Evolutionary conservation across 2,113 vertebrate species (phyloP), one percentile per base, ranked within the genome.

Genomic region (Xiphophorus hellerii): DNA sequence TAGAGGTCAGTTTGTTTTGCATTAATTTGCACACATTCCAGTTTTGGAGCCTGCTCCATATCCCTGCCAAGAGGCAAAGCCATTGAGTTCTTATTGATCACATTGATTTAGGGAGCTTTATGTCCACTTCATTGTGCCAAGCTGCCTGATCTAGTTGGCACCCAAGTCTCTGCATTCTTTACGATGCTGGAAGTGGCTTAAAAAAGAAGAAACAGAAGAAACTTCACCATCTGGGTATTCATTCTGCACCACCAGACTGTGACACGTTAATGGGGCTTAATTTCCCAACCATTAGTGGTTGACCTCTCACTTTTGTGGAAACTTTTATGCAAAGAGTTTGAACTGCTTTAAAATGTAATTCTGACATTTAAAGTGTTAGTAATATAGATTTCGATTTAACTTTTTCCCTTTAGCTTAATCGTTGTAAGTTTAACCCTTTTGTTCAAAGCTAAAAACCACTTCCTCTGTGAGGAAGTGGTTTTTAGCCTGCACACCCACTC

Each of bases 181-280:
- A 61, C 20, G n/a, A 73, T 80, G 74, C 81, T 87, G 86, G 82
- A 73, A 76, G 48, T 42, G 73, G 77, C 82, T 61, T 78, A 71
- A 54, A 65, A 37, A 42, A 74, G 7, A 15, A 37, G 51, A 74
- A 73, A 10, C 0, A n/a, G 25, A 17, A 48, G 4, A 62, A 70
- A 64, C 63, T 76, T 81, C 66, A 11, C 70, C 81, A 48, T 89
- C 77, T 76, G 73, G 70, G 72, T 71, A 29, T 76, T 79, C 81
- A 64, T 64, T 39, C 81, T 86, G 71, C 70, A 58, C 72, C 80
- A 69, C 75, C 17, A 81, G 82, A 81, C 74, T 62, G 78, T 87
- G 31, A 91, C 85, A 84, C 71, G 85, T 87, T 86, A 85, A 91
- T 80, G 28, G 54, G 76, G 68, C 86, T 68, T 85, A 78, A 81